Evolutionary conservation across 1,140 invertebrate species (phyloP).

Genomic region (Macrocentrus cingulum): DNA sequence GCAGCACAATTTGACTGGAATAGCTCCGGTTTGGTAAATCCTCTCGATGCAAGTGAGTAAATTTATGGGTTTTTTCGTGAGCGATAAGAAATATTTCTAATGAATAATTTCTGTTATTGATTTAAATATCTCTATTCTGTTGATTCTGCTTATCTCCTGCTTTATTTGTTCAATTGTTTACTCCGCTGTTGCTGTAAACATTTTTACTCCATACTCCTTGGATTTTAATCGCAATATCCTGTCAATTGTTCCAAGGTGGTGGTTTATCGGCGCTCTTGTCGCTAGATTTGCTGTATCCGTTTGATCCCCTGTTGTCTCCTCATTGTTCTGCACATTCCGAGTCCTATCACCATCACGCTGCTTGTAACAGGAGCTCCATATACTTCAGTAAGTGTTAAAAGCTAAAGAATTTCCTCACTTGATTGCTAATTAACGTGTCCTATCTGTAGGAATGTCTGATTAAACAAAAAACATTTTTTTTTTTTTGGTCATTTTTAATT

Average conservation of each 20-base stretch:
- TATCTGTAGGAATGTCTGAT: background rate
- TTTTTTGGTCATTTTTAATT: too few species aligned
- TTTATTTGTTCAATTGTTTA: slow-evolving; percentile 14
- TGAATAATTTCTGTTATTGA: slow-evolving; percentile 34
- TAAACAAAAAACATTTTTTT: too few species aligned
- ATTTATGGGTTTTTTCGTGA: slow-evolving; percentile 4
- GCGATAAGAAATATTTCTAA: slow-evolving; percentile 23
- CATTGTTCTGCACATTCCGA: slow-evolving; percentile 56
- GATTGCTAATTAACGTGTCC: background rate
- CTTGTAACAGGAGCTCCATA: slow-evolving; percentile 54
- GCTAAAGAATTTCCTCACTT: slow-evolving; percentile 19
- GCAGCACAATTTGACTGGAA: slow-evolving; percentile 70
- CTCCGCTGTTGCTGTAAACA: slow-evolving; percentile 12
- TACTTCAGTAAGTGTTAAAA: slow-evolving; percentile 54
- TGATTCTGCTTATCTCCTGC: slow-evolving; percentile 20
- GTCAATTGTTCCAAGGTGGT: slow-evolving; percentile 43
- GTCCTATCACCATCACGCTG: slow-evolving; percentile 57
- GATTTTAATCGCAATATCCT: slow-evolving; percentile 2
- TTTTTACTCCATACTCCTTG: background rate
- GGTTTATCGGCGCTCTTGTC: slow-evolving; percentile 57
- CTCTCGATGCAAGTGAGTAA: slow-evolving; percentile 67
- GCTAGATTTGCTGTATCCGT: slow-evolving; percentile 56
- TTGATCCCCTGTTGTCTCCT: slow-evolving; percentile 57
- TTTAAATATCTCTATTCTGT: slow-evolving; percentile 20
- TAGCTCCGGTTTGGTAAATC: slow-evolving; percentile 66